Conservation (phyloP, 2,888 invertebrate genomes). For the Entomobrya multifasciata region DNA sequence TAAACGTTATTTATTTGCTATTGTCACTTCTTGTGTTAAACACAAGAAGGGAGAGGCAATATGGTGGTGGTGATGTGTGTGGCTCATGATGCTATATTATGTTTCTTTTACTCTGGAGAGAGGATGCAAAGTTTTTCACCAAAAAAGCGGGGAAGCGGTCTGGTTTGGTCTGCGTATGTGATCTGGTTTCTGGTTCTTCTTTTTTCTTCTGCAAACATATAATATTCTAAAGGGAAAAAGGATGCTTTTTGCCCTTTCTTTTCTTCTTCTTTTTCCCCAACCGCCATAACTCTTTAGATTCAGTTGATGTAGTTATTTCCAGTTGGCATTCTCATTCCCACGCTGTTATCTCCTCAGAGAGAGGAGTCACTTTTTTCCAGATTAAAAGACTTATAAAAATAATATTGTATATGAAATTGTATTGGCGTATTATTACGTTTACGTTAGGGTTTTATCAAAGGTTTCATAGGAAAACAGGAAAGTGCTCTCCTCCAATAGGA, state of each 20-base stretch:
- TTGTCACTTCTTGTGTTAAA: conserved; percentile 25
- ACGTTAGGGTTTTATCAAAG: too few species aligned
- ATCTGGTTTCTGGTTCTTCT: too few species aligned
- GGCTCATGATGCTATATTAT: background rate
- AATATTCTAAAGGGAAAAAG: too few species aligned
- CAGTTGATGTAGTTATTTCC: conserved; percentile 66
- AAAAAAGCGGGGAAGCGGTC: conserved; percentile 31
- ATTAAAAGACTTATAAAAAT: conserved; percentile 48
- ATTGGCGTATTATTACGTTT: too few species aligned
- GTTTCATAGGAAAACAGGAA: too few species aligned
- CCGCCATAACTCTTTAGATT: too few species aligned
- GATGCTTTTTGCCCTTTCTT: too few species aligned
- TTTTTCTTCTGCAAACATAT: too few species aligned
- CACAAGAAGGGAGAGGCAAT: background rate
- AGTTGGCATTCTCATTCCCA: conserved; percentile 63
- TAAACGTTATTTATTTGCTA: background rate
- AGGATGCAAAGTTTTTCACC: conserved; percentile 23
- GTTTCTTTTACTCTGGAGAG: background rate
- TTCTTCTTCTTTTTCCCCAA: too few species aligned
- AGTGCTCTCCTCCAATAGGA: background rate
- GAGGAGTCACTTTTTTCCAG: conserved; percentile 55
- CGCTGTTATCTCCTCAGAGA: conserved; percentile 54
- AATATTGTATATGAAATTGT: conserved; percentile 1
- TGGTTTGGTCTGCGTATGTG: too few species aligned
- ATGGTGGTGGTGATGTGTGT: conserved; percentile 19